Evolutionary conservation across 2,888 invertebrate species (phyloP), one percentile per base, ranked within the genome.

Genomic region (Drosophila subquinaria): DNA sequence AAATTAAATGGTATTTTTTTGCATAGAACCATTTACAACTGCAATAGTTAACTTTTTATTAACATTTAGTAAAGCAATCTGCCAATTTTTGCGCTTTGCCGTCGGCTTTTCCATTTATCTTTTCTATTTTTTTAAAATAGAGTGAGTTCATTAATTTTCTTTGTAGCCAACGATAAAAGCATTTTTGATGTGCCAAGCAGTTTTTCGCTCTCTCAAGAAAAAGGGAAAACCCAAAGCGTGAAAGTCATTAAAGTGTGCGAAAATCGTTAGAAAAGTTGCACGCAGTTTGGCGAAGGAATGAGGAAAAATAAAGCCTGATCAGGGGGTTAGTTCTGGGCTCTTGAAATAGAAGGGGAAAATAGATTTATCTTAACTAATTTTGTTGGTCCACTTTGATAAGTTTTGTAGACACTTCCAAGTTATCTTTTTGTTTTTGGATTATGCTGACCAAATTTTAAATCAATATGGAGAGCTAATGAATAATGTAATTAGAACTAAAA

Each of bases 61-160:
- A 33, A n/a, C 8, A 30, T 3, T 45, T 4, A 8, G 4, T 9
- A 6, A 47, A 59, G 43, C 56, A 27, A 71, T 55, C 66, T 76
- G 81, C 38, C 64, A 76, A 60, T 76, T 80, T 71, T 64, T 38
- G 57, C 61, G 40, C 57, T 48, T 61, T 38, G 30, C 51, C 52
- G 59, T 47, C 60, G 27, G 62, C 48, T 27, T 53, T 56, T 51
- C 27, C 43, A 61, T 64, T 64, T 61, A 63, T 78, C 51, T 47
- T 42, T 35, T 27, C 6, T n/a, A 20, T 33, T 65, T 62, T 38
- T 30, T 51, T 17, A 40, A 42, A 36, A 52, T 10, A 33, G 4
- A 35, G 59, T 43, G 33, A 75, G 76, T 79, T 76, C 76, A 76
- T 77, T 77, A 61, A 66, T 77, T 76, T 76, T 66, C 60, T 51